phyloP scores from a whole-genome alignment of 2,113 vertebrate species.

The Pampusana beccarii region DNA sequence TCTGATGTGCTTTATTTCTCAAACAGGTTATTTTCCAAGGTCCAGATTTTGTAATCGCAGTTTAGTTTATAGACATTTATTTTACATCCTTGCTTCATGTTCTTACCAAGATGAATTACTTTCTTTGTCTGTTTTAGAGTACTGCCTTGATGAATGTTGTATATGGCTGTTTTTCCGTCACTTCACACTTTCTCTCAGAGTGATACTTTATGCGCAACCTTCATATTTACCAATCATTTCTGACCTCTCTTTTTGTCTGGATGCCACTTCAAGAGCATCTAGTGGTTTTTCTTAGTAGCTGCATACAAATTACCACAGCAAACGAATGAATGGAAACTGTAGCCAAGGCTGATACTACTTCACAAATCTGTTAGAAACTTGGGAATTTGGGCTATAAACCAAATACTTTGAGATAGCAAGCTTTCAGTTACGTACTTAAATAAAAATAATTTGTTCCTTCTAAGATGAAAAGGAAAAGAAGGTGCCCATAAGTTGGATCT shows the following conservation, averaged over 20 bases:
- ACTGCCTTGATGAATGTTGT: not conserved
- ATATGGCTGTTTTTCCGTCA: constrained; percentile 2
- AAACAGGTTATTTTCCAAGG: constrained; percentile 29
- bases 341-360: not conserved
- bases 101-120: constrained; percentile 50
- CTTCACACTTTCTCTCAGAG: not conserved
- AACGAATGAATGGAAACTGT: not conserved
- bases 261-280: constrained; percentile 11
- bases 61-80: constrained; percentile 48
- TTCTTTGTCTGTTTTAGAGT: constrained; percentile 17
- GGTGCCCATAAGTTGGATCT: fast-evolving
- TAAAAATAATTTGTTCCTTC: not conserved
- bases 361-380: not conserved
- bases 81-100: not conserved
- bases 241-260: not conserved
- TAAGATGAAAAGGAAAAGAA: not conserved
- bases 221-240: constrained; percentile 2
- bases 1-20: constrained; percentile 33
- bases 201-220: not conserved
- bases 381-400: not conserved
- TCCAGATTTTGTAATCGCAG: constrained; percentile 23
- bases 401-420: not conserved
- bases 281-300: not conserved
- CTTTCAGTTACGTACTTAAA: not conserved
- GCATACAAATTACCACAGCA: not conserved